These are phyloP conservation scores for Pteropus alecto DNA, from an alignment of 2,113 vertebrate species.

Conservation along the genomic window DNA sequence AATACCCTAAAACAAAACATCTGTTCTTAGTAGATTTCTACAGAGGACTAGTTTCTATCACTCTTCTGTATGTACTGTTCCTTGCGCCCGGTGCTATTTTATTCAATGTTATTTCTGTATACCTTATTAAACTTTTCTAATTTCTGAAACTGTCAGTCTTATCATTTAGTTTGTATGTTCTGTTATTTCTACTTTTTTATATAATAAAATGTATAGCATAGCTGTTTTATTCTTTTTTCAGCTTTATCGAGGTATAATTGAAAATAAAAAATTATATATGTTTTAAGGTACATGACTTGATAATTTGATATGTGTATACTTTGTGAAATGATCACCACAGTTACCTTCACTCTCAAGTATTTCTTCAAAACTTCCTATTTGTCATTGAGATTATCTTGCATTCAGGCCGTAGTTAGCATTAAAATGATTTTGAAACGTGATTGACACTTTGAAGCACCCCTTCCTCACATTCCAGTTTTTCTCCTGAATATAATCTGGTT, in stretches of 20 bases:
- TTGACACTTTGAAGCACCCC: background rate
- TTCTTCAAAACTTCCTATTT: background rate
- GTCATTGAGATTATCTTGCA: background rate
- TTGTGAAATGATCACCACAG: background rate
- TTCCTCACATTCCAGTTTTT: background rate
- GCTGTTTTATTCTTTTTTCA: background rate
- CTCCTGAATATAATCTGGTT: background rate
- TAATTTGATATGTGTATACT: background rate
- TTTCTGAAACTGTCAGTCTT: background rate
- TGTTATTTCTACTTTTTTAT: background rate
- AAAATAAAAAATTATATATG: background rate
- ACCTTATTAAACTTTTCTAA: background rate
- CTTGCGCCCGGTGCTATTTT: accelerated
- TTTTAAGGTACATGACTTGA: background rate
- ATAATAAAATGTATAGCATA: background rate
- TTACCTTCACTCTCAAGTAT: background rate
- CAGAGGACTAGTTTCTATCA: background rate
- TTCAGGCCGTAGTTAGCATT: background rate
- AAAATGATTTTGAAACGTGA: background rate
- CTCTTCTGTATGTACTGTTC: too few relatives aligned
- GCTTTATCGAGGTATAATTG: background rate
- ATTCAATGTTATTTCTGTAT: background rate
- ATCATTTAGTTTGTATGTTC: background rate
- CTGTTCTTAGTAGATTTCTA: background rate
- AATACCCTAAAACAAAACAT: background rate